Evolutionary conservation across 23 tunicate species (phyloP), one percentile per base, ranked within the genome.

Genomic region (Oikopleura vanhoeffeni): DNA sequence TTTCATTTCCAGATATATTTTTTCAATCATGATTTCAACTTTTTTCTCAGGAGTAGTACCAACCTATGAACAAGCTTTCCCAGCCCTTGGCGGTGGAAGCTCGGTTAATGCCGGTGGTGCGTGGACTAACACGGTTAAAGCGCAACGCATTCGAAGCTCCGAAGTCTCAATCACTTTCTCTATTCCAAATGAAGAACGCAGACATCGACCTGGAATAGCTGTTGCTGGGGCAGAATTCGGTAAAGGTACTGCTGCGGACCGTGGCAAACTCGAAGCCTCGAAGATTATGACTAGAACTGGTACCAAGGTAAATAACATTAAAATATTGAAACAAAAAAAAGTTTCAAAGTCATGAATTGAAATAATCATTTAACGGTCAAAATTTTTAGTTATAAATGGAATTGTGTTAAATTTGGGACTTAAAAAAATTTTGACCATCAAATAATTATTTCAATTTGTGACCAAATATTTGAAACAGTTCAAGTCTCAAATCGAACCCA

Each of bases 141-240:
- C 18, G 60, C 8, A 49, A 49, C 79, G 34, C 4, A 71, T 71
- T 32, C 27, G 32, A 32, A 71, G 79, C 79, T 71, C 79, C 3
- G 35, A 13, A 18, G 35, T 30, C 38, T 71, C 79, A 3, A 76
- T 33, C 76, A 90, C 92, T 84, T 95, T 95, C 67, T 88, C 86
- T 42, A 95, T 95, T 33, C 99, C 99, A 0, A 85, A 88, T 90
- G 99, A 95, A 85, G 99, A 95, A 85, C 90, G 96, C 1, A 87
- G 91, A 1, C 90, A 71, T 86, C 91, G 89, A 76, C 91, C 91
- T 40, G 57, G 84, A 41, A 88, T 90, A 83, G 96, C 91, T 33
- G 91, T 87, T 41, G 85, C 87, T 32, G n/a, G n/a, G n/a, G 98
- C 90, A 41, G 94, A 94, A 84, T 32, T 71, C 33, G 79, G 79